These are phyloP conservation scores for Parnassius orleans DNA, from an alignment of 2,888 invertebrate genomes.

Conservation along the genomic window DNA sequence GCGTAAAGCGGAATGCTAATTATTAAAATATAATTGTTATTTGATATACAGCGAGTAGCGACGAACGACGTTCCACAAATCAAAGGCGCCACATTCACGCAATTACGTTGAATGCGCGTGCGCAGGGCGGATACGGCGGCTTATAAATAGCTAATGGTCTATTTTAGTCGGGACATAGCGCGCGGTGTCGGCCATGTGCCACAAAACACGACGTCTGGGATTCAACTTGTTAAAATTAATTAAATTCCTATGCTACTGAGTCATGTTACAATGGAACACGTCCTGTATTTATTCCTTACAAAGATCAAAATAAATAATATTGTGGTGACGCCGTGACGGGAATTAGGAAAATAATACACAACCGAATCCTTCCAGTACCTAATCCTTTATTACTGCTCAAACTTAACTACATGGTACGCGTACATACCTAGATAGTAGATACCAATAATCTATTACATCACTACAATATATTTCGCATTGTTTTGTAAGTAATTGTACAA, in stretches of 20 bases:
- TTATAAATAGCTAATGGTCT: constrained; percentile 72
- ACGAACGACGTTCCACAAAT: constrained; percentile 19
- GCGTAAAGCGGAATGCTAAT: constrained; percentile 1
- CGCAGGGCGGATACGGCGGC: constrained; percentile 69
- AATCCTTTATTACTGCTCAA: no score
- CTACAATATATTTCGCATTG: no score
- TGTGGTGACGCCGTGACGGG: no score
- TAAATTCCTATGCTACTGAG: constrained; percentile 60
- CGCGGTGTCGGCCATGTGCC: constrained; percentile 73
- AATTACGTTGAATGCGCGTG: constrained; percentile 55
- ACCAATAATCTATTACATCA: no score
- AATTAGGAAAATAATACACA: no score
- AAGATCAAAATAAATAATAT: no score
- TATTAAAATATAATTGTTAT: constrained; percentile 13
- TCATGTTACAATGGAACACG: constrained; percentile 34
- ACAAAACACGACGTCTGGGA: constrained; percentile 60
- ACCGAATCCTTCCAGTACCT: no score
- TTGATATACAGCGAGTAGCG: constrained; percentile 12
- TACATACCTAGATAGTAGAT: no score
- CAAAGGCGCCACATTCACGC: constrained; percentile 51
- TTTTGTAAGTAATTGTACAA: no score
- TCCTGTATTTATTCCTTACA: no score
- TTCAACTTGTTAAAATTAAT: constrained; percentile 61
- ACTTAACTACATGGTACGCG: no score
- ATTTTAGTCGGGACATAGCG: constrained; percentile 69